Percentiles rank a stretch among this genome's conserved stretches.
These are phyloP conservation scores for Helarctos malayanus DNA, from an alignment of 2,797 vertebrate species.

Conservation along the genomic window DNA sequence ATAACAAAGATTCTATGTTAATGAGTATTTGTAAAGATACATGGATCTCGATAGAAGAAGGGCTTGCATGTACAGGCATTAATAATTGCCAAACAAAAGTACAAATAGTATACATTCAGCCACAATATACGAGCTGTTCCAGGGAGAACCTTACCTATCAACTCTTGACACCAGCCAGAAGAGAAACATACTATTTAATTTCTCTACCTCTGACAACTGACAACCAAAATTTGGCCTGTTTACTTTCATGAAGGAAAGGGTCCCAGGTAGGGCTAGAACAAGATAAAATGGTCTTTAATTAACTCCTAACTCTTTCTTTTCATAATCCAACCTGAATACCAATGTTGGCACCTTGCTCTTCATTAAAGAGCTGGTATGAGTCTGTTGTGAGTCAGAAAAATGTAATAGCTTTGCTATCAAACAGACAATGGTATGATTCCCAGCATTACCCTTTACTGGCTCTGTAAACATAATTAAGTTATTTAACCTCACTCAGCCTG, in stretches of 20 bases:
- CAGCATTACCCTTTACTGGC: not conserved
- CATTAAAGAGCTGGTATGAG: not conserved
- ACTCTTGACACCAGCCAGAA: not conserved
- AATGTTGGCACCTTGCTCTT: not conserved
- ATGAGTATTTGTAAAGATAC: not conserved
- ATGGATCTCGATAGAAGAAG: not conserved
- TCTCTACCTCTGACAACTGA: not conserved
- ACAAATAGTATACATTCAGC: not conserved
- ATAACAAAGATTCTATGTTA: not conserved
- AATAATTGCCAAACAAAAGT: not conserved
- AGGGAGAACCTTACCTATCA: not conserved
- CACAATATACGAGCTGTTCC: not conserved
- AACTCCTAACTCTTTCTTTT: not conserved
- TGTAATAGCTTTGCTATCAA: not conserved
- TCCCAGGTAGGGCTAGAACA: not conserved
- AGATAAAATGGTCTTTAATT: conserved; percentile 50
- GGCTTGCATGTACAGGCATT: not conserved
- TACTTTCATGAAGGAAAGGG: conserved; percentile 19
- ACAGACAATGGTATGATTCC: not conserved
- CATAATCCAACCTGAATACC: not conserved
- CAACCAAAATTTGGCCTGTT: not conserved
- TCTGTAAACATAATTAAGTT: not conserved
- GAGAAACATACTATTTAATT: not conserved
- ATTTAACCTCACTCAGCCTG: not conserved
- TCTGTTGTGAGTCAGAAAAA: not conserved